Evolutionary conservation across 2,113 vertebrate genomes (phyloP).

Genomic region (Tachycineta bicolor): DNA sequence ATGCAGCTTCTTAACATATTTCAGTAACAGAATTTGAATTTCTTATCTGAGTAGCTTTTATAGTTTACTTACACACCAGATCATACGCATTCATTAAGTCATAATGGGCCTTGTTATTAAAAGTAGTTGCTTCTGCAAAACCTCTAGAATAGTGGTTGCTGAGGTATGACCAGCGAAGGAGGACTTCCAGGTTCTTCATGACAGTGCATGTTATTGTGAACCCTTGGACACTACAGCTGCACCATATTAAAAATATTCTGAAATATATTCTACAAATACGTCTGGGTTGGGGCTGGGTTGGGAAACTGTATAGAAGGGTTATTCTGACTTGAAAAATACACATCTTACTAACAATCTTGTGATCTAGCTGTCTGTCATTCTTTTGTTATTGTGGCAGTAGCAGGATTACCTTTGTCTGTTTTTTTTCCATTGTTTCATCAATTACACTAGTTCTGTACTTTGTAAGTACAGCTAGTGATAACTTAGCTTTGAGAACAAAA

Average conservation of each 20-base stretch:
- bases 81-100: slow-evolving; percentile 47
- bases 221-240: slow-evolving; percentile 73
- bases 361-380: slow-evolving; percentile 80
- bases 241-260: slow-evolving; percentile 69
- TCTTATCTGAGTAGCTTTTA: slow-evolving; percentile 50
- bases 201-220: slow-evolving; percentile 75
- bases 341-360: slow-evolving; percentile 80
- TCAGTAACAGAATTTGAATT: slow-evolving; percentile 49
- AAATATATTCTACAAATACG: slow-evolving; percentile 68
- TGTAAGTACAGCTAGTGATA: slow-evolving; percentile 76
- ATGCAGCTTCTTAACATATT: slow-evolving; percentile 57
- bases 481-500: slow-evolving; percentile 75
- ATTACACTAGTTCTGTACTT: slow-evolving; percentile 76
- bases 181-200: slow-evolving; percentile 53
- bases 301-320: slow-evolving; percentile 70
- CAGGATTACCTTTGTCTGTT: slow-evolving; percentile 73
- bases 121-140: slow-evolving; percentile 70
- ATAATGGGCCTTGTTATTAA: slow-evolving; percentile 67
- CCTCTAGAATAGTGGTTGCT: slow-evolving; percentile 63
- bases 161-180: slow-evolving; percentile 65
- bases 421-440: slow-evolving; percentile 62
- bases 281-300: slow-evolving; percentile 67
- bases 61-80: slow-evolving; percentile 53
- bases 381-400: slow-evolving; percentile 77
- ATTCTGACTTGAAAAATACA: slow-evolving; percentile 76